These are phyloP conservation scores for Paraplagusia blochii DNA, from an alignment of 2,113 vertebrate genomes.

Conservation along the genomic window DNA sequence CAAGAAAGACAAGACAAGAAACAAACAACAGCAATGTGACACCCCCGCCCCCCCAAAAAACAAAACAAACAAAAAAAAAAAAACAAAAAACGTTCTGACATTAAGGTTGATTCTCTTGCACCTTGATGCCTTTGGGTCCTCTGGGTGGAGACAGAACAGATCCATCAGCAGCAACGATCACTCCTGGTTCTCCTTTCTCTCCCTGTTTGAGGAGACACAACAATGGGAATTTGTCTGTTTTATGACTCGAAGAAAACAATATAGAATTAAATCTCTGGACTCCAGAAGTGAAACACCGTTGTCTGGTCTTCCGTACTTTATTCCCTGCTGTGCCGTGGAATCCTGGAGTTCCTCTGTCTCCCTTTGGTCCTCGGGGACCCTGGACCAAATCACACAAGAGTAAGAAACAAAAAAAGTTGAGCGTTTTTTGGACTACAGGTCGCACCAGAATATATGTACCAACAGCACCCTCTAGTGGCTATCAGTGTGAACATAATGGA, in stretches of 20 bases:
- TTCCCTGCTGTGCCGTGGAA: slow-evolving; percentile 74
- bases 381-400: slow-evolving; percentile 31
- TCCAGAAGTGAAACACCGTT: too few species aligned
- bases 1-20: too few species aligned
- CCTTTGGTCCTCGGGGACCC: slow-evolving; percentile 89
- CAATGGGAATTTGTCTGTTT: background rate
- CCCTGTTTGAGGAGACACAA: slow-evolving; percentile 72
- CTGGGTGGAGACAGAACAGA: slow-evolving; percentile 73
- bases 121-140: slow-evolving; percentile 76
- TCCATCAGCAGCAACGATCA: slow-evolving; percentile 80
- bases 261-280: too few species aligned
- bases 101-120: slow-evolving; percentile 13
- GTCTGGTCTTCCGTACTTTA: slow-evolving; percentile 59
- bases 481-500: too few species aligned
- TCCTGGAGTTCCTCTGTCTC: slow-evolving; percentile 80
- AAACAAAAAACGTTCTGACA: too few species aligned
- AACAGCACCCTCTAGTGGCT: too few species aligned
- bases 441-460: too few species aligned
- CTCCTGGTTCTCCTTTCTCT: slow-evolving; percentile 89
- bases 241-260: too few species aligned
- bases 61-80: too few species aligned
- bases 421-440: too few species aligned
- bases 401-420: background rate
- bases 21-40: too few species aligned
- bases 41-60: background rate